These are phyloP conservation scores for Ginglymostoma cirratum DNA, from an alignment of 2,113 vertebrate genomes.

Conservation along the genomic window DNA sequence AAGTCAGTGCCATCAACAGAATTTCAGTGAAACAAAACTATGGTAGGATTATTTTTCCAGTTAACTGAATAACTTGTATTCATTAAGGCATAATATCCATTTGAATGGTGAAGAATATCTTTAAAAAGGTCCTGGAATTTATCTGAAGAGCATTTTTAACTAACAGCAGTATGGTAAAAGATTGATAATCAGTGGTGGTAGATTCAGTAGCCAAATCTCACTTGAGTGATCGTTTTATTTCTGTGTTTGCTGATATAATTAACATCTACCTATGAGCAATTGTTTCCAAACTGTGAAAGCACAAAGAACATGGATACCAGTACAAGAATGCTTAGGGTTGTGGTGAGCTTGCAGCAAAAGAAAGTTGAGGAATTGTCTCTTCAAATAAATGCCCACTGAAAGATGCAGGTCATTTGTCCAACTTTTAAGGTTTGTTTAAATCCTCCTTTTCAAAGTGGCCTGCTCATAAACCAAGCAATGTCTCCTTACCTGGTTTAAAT, in stretches of 20 bases:
- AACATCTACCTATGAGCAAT: neutral
- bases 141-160: neutral
- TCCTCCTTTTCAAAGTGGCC: neutral
- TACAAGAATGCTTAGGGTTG: neutral
- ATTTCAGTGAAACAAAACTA: neutral
- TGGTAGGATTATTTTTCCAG: neutral
- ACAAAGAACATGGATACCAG: neutral
- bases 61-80: neutral
- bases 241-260: neutral
- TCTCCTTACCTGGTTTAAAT: slow-evolving; percentile 85
- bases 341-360: neutral
- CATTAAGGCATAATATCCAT: neutral
- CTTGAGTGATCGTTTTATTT: neutral
- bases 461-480: neutral
- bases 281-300: neutral
- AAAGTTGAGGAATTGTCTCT: neutral
- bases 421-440: neutral
- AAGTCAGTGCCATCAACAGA: neutral
- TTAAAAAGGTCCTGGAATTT: neutral
- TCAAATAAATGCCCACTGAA: neutral
- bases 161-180: neutral
- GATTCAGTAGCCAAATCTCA: neutral
- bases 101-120: neutral
- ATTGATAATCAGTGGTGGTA: neutral
- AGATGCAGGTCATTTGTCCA: neutral